Evolutionary conservation across 1,140 invertebrate genomes (phyloP), one percentile per base, ranked within the genome.

Genomic region (Calliopsis andreniformis): DNA sequence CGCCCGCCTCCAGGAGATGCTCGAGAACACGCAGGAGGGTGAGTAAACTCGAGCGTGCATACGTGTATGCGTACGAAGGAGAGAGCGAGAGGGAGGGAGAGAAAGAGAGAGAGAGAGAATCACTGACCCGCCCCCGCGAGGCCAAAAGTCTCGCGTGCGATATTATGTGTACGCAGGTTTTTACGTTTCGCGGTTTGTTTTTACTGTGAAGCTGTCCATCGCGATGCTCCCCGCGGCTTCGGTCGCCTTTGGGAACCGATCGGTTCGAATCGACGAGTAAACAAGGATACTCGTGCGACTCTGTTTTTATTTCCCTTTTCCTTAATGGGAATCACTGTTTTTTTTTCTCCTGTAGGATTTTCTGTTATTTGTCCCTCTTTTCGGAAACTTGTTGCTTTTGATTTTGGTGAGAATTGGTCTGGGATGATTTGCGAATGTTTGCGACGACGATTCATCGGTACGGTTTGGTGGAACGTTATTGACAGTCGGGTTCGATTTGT

Each of bases 11-110:
- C 96, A 98, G 92, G 94, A 96, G 89, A 96, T 97, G 95, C 92
- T 98, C 67, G 97, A 98, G 89, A 96, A 98, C 91, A 95, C 95
- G 23, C 95, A 96, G 85, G 95, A 97, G 95, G 96, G 97, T 97
- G 92, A 92, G 93, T 87, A 63, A 47, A 49, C 43, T 42, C 63
- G 10, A 23, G 28, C 53, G 14, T 78, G 62, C 64, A 58, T 78
- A 78, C 42, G 56, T 81, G 43, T 77, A 68, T 51, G 55, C 53
- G 62, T 63, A 59, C 35, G 35, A 39, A 39, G 10, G 35, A 39
- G 35, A 39, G 35, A 10, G 35, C 3, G 10, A 39, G 35, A 39
- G 35, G 10, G 4, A 10, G 35, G 10, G 4, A 61, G 45, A 53
- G 70, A 68, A 71, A 75, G 42, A 32, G 42, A 70, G 43, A 20